These are phyloP conservation scores for Periophthalmus modestus DNA, from an alignment of 2,113 vertebrate species.

Conservation along the genomic window DNA sequence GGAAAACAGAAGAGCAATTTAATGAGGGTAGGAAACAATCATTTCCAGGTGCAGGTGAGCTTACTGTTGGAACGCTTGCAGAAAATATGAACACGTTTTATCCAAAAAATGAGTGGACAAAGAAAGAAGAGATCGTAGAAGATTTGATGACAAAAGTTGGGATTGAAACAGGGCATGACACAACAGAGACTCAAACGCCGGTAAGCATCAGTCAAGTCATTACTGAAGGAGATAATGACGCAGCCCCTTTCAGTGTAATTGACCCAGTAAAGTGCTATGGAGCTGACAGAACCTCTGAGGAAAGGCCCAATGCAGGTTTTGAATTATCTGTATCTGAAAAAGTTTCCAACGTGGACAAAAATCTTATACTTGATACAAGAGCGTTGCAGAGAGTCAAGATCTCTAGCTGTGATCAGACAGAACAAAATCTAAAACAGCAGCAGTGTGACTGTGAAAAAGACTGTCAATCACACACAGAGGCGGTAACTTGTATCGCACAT, in stretches of 20 bases:
- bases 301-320: slow-evolving; percentile 38
- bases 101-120: slow-evolving; percentile 14
- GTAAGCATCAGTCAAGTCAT: slow-evolving; percentile 48
- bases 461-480: slow-evolving; percentile 26
- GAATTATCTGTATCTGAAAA: slow-evolving; percentile 42
- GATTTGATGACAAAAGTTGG: slow-evolving; percentile 32
- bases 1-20: slow-evolving; percentile 45
- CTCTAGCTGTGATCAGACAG: slow-evolving; percentile 9
- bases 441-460: slow-evolving; percentile 31
- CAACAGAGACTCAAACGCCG: slow-evolving; percentile 39
- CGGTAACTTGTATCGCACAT: slow-evolving; percentile 5
- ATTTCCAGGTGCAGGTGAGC: slow-evolving; percentile 17
- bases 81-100: slow-evolving; percentile 30
- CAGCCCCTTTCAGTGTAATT: slow-evolving; percentile 52
- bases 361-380: slow-evolving; percentile 2
- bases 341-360: slow-evolving; percentile 16
- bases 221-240: slow-evolving; percentile 63
- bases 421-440: slow-evolving; percentile 14
- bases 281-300: slow-evolving; percentile 40
- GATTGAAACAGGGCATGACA: slow-evolving; percentile 47
- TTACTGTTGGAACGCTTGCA: slow-evolving; percentile 27
- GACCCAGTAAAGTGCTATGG: slow-evolving; percentile 59
- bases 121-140: slow-evolving; percentile 25
- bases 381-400: slow-evolving; percentile 10
- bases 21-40: slow-evolving; percentile 30